phyloP scores from a whole-genome alignment of 2,113 vertebrate species.

The Pelecanoides urinatrix region DNA sequence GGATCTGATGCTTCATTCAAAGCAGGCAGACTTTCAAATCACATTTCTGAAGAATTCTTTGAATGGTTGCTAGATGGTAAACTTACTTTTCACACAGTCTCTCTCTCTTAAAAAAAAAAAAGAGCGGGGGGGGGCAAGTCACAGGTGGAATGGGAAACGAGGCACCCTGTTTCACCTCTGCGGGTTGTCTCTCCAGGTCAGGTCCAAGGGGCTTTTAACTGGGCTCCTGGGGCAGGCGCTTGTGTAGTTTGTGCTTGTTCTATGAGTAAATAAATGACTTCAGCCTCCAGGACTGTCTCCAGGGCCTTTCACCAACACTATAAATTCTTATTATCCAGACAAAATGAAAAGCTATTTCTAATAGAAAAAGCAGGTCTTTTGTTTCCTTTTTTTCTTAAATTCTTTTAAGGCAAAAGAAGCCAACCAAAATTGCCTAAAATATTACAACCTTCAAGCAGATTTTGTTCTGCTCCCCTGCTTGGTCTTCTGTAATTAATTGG shows the following conservation, averaged over 20 bases:
- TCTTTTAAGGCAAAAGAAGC: background rate
- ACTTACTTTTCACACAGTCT: background rate
- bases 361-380: background rate
- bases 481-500: background rate
- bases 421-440: background rate
- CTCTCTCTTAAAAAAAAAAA: too few relatives aligned
- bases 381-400: background rate
- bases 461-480: background rate
- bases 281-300: constrained; percentile 2
- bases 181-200: background rate
- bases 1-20: background rate
- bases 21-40: background rate
- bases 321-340: constrained; percentile 18
- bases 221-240: background rate
- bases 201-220: background rate
- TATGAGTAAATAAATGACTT: background rate
- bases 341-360: constrained; percentile 3
- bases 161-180: background rate
- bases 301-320: background rate
- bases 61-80: background rate
- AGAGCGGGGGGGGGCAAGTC: too few relatives aligned
- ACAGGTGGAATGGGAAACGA: background rate
- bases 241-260: background rate
- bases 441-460: background rate
- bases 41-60: background rate